These are phyloP conservation scores for Apis mellifera DNA, from an alignment of 1,140 invertebrate genomes.

Conservation along the genomic window Amel_HAv3.1 CM009931.2:3067001-3067500, in stretches of 20 bases:
- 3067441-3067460: too few relatives aligned
- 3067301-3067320: too few relatives aligned
- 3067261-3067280: too few relatives aligned
- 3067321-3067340: too few relatives aligned
- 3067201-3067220: conserved; percentile 52
- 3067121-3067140: conserved; percentile 60
- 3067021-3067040: background rate
- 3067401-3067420: too few relatives aligned
- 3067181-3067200: conserved; percentile 39
- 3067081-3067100: conserved; percentile 50
- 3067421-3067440: too few relatives aligned
- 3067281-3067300: too few relatives aligned
- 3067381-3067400: too few relatives aligned
- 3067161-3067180: conserved; percentile 63
- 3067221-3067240: conserved; percentile 44
- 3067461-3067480: too few relatives aligned
- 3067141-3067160: conserved; percentile 53
- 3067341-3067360: too few relatives aligned
- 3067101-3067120: conserved; percentile 38
- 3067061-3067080: conserved; percentile 54
- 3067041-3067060: background rate
- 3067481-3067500: too few relatives aligned
- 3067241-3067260: conserved; percentile 19
- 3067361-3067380: too few relatives aligned
- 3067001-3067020: conserved; percentile 61